Evolutionary conservation across 2,113 vertebrate genomes (phyloP), one percentile per base, ranked within the genome.

Genomic region (Hoplias malabaricus): DNA sequence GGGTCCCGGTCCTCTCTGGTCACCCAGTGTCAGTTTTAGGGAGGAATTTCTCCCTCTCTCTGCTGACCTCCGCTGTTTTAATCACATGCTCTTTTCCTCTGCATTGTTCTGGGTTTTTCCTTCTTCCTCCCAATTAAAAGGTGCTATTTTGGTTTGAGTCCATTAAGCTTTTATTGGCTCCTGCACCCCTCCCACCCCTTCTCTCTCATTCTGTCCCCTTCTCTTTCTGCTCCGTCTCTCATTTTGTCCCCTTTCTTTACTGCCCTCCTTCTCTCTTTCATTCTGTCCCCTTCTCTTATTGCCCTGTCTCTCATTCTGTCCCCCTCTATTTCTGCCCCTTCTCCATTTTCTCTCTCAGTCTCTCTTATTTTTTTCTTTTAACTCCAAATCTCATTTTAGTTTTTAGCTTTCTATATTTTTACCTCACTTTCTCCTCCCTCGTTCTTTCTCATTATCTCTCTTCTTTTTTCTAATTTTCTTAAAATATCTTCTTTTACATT

Each of bases 121-220:
- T 61, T 68, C 68, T 79, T 83, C 81, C 79, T 79, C 76, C 75
- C 81, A 81, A 85, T 85, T 83, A 85, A 81, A 82, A 73, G 13
- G 12, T 78, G 69, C 79, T 83, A 83, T 83, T 83, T 79, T 79
- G 48, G 81, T 83, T 48, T 54, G 42, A 53, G 68, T 69, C 73
- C 72, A 59, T 79, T 81, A 78, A 67, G 36, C 66, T 80, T 76
- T 78, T 80, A 83, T 85, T 48, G 79, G 68, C 69, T 74, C 42
- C 57, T 76, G 48, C 73, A 67, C 36, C 14, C 14, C 33, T 50
- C 50, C 25, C 48, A 25, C 29, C 48, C 61, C 54, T 11, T 27
- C 48, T 16, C 12, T 53, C 23, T n/a, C 54, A 43, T 8, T 57
- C 65, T 53, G 56, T 70, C 69, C 50, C 14, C 33, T 59, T 31